A percentile compares a stretch with the other conserved stretches of the same genome.
phyloP scores from a whole-genome alignment of 1,140 invertebrate genomes.

The Apis cerana region DNA sequence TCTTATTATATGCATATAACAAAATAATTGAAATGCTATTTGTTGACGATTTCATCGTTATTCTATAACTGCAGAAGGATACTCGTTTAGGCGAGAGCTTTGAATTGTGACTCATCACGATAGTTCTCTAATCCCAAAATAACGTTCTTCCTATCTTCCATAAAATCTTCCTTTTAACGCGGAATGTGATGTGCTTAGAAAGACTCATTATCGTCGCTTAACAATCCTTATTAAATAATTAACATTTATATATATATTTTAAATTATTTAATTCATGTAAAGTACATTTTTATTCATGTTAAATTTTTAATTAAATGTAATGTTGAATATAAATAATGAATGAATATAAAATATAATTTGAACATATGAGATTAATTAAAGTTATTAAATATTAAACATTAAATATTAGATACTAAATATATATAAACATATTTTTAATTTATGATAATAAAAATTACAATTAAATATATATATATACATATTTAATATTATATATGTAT shows the following conservation, averaged over 20 bases:
- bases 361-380: neutral
- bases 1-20: neutral
- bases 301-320: neutral
- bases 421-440: too few relatives aligned
- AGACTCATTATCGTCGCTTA: constrained; percentile 24
- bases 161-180: constrained; percentile 38
- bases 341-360: neutral
- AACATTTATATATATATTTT: neutral
- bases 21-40: constrained; percentile 18
- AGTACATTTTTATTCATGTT: neutral
- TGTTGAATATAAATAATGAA: too few relatives aligned
- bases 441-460: neutral
- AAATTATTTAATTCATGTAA: neutral
- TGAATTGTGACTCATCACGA: constrained; percentile 42
- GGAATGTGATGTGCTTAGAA: constrained; percentile 26
- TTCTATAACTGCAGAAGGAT: constrained; percentile 11
- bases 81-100: constrained; percentile 9
- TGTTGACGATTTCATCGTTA: constrained; percentile 4
- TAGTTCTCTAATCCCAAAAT: constrained; percentile 53
- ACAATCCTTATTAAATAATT: neutral
- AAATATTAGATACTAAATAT: too few relatives aligned
- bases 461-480: too few relatives aligned
- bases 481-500: too few relatives aligned
- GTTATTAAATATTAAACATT: too few relatives aligned
- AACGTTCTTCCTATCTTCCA: constrained; percentile 42